phyloP scores from a whole-genome alignment of 2,797 vertebrate species.

The Gastrophryne carolinensis region DNA sequence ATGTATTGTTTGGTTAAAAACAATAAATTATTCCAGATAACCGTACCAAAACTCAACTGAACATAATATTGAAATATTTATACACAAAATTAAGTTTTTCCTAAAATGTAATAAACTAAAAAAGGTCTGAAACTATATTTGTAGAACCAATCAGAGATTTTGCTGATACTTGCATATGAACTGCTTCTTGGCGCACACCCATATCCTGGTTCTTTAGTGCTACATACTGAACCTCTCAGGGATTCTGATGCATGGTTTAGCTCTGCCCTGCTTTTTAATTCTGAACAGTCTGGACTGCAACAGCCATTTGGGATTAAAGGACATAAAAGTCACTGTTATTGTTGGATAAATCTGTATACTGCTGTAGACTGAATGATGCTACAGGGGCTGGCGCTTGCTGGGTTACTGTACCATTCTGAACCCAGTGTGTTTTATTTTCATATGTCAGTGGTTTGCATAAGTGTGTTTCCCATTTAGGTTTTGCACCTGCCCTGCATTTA shows the following conservation, averaged over 20 bases:
- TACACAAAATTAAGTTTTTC: constrained; percentile 1
- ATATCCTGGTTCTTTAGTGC: neutral
- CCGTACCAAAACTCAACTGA: neutral
- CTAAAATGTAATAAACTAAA: neutral
- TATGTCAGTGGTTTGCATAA: constrained; percentile 60
- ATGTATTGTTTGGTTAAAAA: constrained; percentile 26
- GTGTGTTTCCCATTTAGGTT: constrained; percentile 65
- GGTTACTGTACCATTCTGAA: constrained; percentile 56
- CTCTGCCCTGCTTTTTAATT: neutral
- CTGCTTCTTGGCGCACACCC: neutral
- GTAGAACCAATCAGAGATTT: neutral
- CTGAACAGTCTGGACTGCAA: neutral
- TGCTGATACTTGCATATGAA: neutral
- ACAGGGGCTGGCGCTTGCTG: constrained; percentile 52
- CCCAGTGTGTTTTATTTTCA: constrained; percentile 52
- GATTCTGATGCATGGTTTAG: neutral
- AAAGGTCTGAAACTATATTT: neutral
- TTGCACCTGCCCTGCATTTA: constrained; percentile 59
- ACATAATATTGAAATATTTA: constrained; percentile 1
- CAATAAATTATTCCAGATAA: constrained; percentile 24
- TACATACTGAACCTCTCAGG: neutral
- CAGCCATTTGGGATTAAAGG: constrained; percentile 57
- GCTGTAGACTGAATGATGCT: constrained; percentile 63
- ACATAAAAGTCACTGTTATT: constrained; percentile 77
- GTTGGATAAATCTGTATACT: constrained; percentile 71